Evolutionary conservation across 2,113 vertebrate species (phyloP).

Genomic region (Phaethon lepturus): DNA sequence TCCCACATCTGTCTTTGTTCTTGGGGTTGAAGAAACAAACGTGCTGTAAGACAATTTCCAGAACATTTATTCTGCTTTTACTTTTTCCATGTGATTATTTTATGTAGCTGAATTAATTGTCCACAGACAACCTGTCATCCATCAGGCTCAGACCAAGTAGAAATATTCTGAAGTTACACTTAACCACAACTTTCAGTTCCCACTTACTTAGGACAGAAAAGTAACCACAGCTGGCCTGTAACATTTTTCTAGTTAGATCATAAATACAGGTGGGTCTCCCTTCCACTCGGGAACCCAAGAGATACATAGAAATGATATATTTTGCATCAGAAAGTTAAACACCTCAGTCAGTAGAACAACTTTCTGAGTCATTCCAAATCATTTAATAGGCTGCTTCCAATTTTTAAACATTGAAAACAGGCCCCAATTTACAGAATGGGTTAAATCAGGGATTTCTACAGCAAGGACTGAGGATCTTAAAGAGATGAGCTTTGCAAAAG

Average conservation of each 20-base stretch:
- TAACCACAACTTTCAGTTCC: not conserved
- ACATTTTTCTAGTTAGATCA: not conserved
- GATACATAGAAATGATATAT: not conserved
- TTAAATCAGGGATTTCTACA: not conserved
- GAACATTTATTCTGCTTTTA: not conserved
- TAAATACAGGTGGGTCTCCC: not conserved
- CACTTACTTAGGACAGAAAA: not conserved
- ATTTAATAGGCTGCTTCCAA: not conserved
- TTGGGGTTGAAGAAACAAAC: not conserved
- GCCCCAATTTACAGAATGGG: not conserved
- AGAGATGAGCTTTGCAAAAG: not conserved
- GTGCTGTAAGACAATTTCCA: not conserved
- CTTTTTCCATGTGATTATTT: not conserved
- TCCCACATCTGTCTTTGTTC: not conserved
- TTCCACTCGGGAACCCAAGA: not conserved
- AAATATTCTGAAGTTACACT: not conserved
- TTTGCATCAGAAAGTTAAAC: not conserved
- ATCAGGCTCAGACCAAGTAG: not conserved
- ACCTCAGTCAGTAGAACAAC: not conserved
- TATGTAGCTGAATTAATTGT: not conserved
- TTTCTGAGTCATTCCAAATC: not conserved
- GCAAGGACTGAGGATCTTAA: not conserved
- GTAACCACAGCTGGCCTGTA: not conserved
- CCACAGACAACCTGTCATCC: not conserved
- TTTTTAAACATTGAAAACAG: not conserved